Evolutionary conservation across 2,113 vertebrate genomes (phyloP).

Genomic region (Varanus salvator): DNA sequence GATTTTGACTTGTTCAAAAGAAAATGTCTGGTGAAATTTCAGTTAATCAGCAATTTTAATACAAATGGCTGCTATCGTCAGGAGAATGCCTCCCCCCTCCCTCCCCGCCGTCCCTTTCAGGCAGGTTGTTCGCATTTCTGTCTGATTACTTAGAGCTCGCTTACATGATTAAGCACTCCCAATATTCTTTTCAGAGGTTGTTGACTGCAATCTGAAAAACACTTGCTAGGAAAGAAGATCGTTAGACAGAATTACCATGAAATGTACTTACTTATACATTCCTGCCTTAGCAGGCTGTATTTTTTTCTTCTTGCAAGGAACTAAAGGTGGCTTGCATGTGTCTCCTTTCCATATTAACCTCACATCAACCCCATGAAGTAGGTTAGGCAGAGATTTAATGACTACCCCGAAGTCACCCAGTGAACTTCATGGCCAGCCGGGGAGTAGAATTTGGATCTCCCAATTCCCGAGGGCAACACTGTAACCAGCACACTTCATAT

Average conservation of each 20-base stretch:
- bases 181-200: background rate
- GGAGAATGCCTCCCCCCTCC: background rate
- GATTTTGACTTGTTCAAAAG: background rate
- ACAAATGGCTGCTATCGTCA: background rate
- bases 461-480: no score
- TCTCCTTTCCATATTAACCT: no score
- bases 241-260: background rate
- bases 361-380: no score
- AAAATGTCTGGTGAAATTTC: slow-evolving; percentile 3
- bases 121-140: background rate
- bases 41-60: slow-evolving; percentile 7
- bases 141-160: background rate
- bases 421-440: no score
- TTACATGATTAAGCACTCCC: background rate
- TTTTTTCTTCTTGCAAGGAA: no score
- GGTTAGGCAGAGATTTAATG: no score
- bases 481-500: no score
- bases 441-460: no score
- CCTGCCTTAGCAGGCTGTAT: no score
- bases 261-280: background rate
- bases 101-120: background rate
- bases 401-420: no score
- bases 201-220: background rate
- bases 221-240: background rate
- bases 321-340: no score